Conservation (phyloP, 1,140 invertebrate genomes). For the Paralvinella palmiformis region DNA sequence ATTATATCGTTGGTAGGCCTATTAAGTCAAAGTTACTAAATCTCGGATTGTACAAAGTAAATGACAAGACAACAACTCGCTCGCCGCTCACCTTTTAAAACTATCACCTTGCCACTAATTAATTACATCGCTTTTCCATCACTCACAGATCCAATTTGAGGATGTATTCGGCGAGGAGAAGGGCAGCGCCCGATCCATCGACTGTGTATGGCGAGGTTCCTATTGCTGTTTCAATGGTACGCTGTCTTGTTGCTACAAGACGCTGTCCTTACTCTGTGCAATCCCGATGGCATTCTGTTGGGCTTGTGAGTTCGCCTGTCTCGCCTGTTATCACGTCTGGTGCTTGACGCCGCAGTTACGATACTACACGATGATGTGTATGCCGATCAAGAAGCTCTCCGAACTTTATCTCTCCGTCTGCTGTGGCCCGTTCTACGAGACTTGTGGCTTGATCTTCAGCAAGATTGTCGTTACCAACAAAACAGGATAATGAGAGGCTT, state of each 20-base stretch:
- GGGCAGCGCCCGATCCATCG: constrained; percentile 63
- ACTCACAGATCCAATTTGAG: constrained; percentile 59
- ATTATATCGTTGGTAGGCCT: too few relatives aligned
- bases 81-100: too few relatives aligned
- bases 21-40: too few relatives aligned
- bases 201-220: constrained; percentile 69
- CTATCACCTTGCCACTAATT: too few relatives aligned
- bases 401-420: constrained; percentile 57
- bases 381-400: constrained; percentile 57
- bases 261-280: constrained; percentile 62
- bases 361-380: constrained; percentile 56
- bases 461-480: constrained; percentile 54
- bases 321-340: constrained; percentile 59
- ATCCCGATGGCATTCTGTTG: constrained; percentile 63
- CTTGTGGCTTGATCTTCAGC: constrained; percentile 60
- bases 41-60: too few relatives aligned
- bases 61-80: too few relatives aligned
- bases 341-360: constrained; percentile 39
- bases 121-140: too few relatives aligned
- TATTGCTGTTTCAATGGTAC: constrained; percentile 64
- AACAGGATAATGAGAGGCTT: too few relatives aligned
- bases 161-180: constrained; percentile 73
- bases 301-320: constrained; percentile 67
- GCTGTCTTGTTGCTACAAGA: constrained; percentile 64
- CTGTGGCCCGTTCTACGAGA: constrained; percentile 59